A percentile compares a stretch with the other conserved stretches of the same genome.
Conservation (phyloP, 2,888 invertebrate genomes). For the Phyto melanocephala region DNA sequence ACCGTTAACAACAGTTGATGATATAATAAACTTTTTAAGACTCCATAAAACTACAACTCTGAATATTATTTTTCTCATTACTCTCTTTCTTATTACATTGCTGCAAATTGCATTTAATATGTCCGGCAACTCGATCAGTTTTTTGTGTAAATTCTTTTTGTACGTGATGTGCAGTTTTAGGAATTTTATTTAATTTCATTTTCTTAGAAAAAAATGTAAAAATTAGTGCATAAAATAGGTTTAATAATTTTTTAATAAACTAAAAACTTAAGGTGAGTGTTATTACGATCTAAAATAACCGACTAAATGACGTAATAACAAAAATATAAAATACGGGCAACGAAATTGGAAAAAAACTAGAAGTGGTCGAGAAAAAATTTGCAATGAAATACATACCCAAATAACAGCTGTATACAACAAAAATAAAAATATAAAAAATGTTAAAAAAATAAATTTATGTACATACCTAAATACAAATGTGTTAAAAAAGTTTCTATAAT, state of each 20-base stretch:
- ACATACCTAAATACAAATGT: neutral
- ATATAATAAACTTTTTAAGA: neutral
- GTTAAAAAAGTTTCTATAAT: neutral
- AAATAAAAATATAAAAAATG: too few species aligned
- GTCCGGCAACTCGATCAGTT: conserved; percentile 30
- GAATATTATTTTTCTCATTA: neutral
- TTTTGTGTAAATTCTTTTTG: conserved; percentile 61
- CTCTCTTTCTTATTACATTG: neutral
- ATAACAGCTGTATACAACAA: conserved; percentile 57
- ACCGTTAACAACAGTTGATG: conserved; percentile 28
- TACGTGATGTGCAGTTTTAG: conserved; percentile 62
- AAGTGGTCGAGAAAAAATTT: conserved; percentile 36
- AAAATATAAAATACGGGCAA: conserved; percentile 2
- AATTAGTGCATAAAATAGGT: conserved; percentile 65
- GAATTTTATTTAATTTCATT: conserved; percentile 61
- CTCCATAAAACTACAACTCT: neutral
- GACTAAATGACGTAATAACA: conserved; percentile 56
- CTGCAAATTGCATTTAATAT: neutral
- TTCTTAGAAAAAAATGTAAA: conserved; percentile 64
- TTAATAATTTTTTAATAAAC: conserved; percentile 60
- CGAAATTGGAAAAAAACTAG: conserved; percentile 23
- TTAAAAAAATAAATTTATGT: neutral
- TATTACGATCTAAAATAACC: neutral
- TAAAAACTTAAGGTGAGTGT: conserved; percentile 61
- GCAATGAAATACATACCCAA: conserved; percentile 60